Percentiles rank a stretch among this genome's conserved stretches.
Conservation (phyloP, 2,888 invertebrate species). For the Sphecodes monilicornis region DNA sequence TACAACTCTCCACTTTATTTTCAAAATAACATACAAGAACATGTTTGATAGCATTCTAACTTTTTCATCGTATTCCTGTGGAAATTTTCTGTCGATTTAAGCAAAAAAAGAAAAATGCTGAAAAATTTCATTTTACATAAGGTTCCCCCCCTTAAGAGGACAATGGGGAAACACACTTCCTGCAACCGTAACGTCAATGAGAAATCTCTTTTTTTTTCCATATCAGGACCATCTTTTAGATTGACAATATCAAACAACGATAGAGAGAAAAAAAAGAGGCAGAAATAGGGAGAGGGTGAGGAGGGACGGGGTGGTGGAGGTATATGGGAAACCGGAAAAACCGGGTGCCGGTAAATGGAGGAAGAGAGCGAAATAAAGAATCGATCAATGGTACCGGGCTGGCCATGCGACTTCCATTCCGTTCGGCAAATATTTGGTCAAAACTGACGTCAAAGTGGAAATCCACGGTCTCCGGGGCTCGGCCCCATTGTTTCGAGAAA, state of each 20-base stretch:
- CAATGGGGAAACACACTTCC: background rate
- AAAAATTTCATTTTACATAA: too few species aligned
- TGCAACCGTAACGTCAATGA: conserved; percentile 33
- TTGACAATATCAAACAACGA: conserved; percentile 8
- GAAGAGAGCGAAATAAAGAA: conserved; percentile 53
- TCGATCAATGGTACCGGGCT: conserved; percentile 55
- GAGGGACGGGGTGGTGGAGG: background rate
- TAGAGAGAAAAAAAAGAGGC: background rate
- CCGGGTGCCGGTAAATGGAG: conserved; percentile 23
- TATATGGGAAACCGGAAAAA: conserved; percentile 37
- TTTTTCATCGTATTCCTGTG: too few species aligned
- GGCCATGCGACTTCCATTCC: conserved; percentile 65
- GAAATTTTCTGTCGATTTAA: too few species aligned
- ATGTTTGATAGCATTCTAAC: too few species aligned
- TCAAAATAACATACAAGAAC: too few species aligned
- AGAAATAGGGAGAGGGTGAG: background rate
- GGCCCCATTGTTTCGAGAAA: conserved; percentile 68
- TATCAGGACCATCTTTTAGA: background rate
- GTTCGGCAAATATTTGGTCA: conserved; percentile 72
- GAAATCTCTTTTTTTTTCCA: conserved; percentile 12
- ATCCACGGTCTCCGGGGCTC: conserved; percentile 49
- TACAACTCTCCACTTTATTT: too few species aligned
- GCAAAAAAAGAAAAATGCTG: too few species aligned
- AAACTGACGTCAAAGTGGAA: conserved; percentile 72
- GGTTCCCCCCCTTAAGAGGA: too few species aligned